Percentiles rank a stretch among this genome's conserved stretches.
Evolutionary conservation across 2,797 vertebrate species (phyloP).

Genomic region (Manis javanica): DNA sequence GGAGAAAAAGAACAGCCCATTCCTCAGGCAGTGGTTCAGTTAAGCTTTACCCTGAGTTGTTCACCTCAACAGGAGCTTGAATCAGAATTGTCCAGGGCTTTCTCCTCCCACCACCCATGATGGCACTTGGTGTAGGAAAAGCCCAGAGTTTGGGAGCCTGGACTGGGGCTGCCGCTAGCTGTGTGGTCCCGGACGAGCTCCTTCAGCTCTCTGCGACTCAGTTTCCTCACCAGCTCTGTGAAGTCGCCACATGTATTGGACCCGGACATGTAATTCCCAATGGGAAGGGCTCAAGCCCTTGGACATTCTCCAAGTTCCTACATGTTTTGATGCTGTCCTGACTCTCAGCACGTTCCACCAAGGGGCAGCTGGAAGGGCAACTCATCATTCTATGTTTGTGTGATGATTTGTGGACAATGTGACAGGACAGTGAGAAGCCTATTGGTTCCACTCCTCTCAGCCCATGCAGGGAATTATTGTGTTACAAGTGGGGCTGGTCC

Average conservation of each 20-base stretch:
- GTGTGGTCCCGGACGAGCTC: neutral
- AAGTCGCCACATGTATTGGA: neutral
- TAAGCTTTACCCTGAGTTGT: neutral
- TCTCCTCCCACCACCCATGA: neutral
- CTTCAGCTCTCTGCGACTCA: neutral
- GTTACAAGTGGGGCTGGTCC: no score
- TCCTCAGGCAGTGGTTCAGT: neutral
- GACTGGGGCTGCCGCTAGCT: neutral
- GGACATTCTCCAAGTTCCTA: neutral
- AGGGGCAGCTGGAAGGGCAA: neutral
- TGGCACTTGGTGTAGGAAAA: neutral
- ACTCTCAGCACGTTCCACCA: neutral
- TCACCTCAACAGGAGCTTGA: neutral
- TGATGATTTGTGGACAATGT: neutral
- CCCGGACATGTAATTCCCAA: neutral
- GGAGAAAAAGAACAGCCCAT: neutral
- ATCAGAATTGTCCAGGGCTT: neutral
- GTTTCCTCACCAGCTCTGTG: neutral
- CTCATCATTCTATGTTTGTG: fast-evolving
- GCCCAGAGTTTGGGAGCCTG: neutral
- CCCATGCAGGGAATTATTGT: neutral
- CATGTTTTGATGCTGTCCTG: neutral
- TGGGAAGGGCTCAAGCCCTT: neutral
- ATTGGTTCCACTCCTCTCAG: neutral
- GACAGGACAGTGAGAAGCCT: neutral